These are phyloP conservation scores for Atrina japonica DNA, from an alignment of 2,888 invertebrate genomes.

Conservation along the genomic window DNA sequence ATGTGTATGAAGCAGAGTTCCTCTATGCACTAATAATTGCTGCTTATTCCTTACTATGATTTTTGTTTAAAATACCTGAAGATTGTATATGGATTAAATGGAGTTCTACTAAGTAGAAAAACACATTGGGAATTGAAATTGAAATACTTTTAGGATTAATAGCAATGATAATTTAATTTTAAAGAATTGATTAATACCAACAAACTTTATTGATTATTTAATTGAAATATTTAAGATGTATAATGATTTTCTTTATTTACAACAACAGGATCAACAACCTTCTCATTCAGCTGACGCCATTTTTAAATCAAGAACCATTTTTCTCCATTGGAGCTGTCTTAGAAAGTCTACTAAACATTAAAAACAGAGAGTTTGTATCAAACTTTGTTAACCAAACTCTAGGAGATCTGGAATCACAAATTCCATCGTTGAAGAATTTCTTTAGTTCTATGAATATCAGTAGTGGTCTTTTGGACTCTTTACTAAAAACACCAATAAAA, in stretches of 20 bases:
- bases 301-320: slow-evolving; percentile 45
- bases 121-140: too few species aligned
- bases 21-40: too few species aligned
- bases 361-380: slow-evolving; percentile 50
- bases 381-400: slow-evolving; percentile 49
- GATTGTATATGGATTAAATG: too few species aligned
- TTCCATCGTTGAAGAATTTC: slow-evolving; percentile 50
- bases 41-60: too few species aligned
- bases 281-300: slow-evolving; percentile 34
- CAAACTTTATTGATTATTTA: neutral
- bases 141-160: too few species aligned
- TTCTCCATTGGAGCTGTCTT: slow-evolving; percentile 46
- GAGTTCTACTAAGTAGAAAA: too few species aligned
- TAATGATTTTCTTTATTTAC: neutral
- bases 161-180: too few species aligned
- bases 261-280: slow-evolving; percentile 36
- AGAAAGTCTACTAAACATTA: slow-evolving; percentile 45
- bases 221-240: neutral
- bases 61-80: too few species aligned
- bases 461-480: slow-evolving; percentile 42
- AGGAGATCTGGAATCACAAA: slow-evolving; percentile 40
- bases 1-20: too few species aligned
- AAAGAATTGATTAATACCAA: too few species aligned
- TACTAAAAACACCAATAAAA: slow-evolving; percentile 51
- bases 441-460: slow-evolving; percentile 50